Percentiles rank a stretch among this genome's conserved stretches.
Conservation (phyloP, 2,888 invertebrate genomes). For the Itoplectis maculator region DNA sequence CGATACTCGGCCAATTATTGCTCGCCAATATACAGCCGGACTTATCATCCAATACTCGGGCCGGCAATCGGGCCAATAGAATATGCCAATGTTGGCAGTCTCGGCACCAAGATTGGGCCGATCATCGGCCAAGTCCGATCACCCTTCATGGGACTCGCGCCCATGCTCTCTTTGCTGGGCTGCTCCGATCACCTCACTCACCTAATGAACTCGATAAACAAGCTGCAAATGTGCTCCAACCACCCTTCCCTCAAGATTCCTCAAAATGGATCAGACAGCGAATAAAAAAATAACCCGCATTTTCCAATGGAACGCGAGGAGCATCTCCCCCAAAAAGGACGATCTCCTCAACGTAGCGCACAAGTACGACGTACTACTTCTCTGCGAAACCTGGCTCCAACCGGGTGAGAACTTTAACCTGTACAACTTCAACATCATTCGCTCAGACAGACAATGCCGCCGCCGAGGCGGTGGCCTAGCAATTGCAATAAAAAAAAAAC, state of each 20-base stretch:
- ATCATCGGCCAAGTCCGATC: too few species aligned
- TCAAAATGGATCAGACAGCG: neutral
- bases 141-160: too few species aligned
- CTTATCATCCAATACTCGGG: too few species aligned
- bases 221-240: neutral
- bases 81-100: too few species aligned
- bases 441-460: constrained; percentile 2
- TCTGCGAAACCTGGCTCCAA: constrained; percentile 39
- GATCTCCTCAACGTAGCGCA: constrained; percentile 3
- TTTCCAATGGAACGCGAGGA: constrained; percentile 52
- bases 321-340: constrained; percentile 2
- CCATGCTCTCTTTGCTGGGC: neutral
- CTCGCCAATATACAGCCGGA: too few species aligned
- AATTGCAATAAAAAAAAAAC: constrained; percentile 15
- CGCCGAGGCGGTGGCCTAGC: constrained; percentile 28
- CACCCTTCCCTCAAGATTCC: neutral
- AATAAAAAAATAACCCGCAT: constrained; percentile 34
- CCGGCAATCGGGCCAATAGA: too few species aligned
- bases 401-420: neutral
- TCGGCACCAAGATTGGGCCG: too few species aligned
- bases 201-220: neutral
- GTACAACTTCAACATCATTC: constrained; percentile 35
- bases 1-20: too few species aligned
- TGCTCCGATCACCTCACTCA: neutral
- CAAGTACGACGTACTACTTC: constrained; percentile 15